A percentile compares a stretch with the other conserved stretches of the same genome.
Conservation (phyloP, 2,888 invertebrate genomes). For the Aphrophora alni region DNA sequence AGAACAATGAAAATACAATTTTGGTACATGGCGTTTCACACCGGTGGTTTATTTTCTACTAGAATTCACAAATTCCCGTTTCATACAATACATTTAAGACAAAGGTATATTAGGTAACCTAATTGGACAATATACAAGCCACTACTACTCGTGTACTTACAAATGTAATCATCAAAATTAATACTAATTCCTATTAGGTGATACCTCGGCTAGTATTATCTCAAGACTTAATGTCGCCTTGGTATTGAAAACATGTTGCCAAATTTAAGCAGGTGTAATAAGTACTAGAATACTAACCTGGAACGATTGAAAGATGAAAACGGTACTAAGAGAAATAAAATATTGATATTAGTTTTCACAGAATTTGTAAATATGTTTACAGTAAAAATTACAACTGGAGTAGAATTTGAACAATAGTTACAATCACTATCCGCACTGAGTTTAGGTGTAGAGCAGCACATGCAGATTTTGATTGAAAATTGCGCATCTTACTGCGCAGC, state of each 20-base stretch:
- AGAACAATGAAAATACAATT: not conserved
- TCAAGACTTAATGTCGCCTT: not conserved
- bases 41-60: not conserved
- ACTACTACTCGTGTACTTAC: too few relatives aligned
- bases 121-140: too few relatives aligned
- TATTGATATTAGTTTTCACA: not conserved
- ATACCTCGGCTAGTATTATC: not conserved
- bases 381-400: not conserved
- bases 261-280: not conserved
- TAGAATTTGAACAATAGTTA: conserved; percentile 2
- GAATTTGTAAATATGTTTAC: not conserved
- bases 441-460: conserved; percentile 27
- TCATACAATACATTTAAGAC: too few relatives aligned
- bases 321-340: not conserved
- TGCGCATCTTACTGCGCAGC: conserved; percentile 40
- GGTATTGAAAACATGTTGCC: not conserved
- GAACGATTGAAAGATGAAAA: not conserved
- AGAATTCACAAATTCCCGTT: not conserved
- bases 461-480: conserved; percentile 32
- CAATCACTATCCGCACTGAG: not conserved
- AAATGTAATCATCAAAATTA: too few relatives aligned
- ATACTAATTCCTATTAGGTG: not conserved
- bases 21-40: not conserved
- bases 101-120: too few relatives aligned
- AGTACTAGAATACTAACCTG: not conserved